Percentiles rank a stretch among this genome's conserved stretches.
These are phyloP conservation scores for Bellardia bayeri DNA, from an alignment of 2,888 invertebrate genomes.

Conservation along the genomic window DNA sequence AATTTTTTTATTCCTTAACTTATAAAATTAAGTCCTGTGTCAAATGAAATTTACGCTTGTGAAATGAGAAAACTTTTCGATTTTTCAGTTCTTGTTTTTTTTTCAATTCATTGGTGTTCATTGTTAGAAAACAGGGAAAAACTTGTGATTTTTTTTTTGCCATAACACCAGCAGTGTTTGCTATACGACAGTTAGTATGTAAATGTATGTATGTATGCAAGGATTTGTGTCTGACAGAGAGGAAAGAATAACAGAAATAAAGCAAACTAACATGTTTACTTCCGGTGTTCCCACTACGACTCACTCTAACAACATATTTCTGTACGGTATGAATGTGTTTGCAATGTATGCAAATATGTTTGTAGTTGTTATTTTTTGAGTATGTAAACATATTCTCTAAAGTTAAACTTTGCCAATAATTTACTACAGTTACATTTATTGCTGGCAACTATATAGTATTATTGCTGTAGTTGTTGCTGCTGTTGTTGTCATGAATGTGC, in stretches of 20 bases:
- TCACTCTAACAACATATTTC: constrained; percentile 19
- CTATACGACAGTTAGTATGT: constrained; percentile 11
- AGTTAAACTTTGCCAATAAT: constrained; percentile 73
- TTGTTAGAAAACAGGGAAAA: constrained; percentile 45
- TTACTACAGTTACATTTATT: constrained; percentile 68
- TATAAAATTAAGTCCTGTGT: constrained; percentile 75
- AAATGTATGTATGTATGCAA: neutral
- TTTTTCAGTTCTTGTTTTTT: constrained; percentile 48
- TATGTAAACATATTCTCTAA: constrained; percentile 60
- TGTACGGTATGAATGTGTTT: constrained; percentile 7
- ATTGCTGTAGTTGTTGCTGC: constrained; percentile 70
- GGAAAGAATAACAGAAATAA: constrained; percentile 9
- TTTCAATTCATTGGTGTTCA: constrained; percentile 18
- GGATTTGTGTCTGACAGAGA: neutral
- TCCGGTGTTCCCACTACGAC: constrained; percentile 60
- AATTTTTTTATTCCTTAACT: constrained; percentile 58
- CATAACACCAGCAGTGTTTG: constrained; percentile 29
- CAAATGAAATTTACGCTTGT: constrained; percentile 76
- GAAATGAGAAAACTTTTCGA: constrained; percentile 78
- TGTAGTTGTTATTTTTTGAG: constrained; percentile 33
- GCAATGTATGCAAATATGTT: constrained; percentile 50
- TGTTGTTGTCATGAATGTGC: constrained; percentile 56
- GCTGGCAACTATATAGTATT: constrained; percentile 50
- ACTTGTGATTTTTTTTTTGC: constrained; percentile 32
- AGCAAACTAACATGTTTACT: constrained; percentile 64